Evolutionary conservation across 2,113 vertebrate species (phyloP).

Genomic region (Rhabdomys dilectus): DNA sequence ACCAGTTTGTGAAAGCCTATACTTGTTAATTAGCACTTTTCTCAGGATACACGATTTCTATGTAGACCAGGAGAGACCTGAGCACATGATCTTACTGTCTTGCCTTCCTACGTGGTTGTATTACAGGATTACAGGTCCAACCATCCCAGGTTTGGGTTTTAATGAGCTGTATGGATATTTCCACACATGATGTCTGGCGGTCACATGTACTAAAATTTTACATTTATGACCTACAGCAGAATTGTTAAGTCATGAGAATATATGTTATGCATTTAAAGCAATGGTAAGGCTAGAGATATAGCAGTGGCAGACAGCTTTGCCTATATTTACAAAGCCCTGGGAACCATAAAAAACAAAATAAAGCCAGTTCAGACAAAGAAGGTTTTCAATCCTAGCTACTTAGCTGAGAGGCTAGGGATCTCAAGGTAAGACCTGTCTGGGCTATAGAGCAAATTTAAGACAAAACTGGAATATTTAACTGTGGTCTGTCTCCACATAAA

Average conservation of each 20-base stretch:
- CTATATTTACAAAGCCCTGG: too few species aligned
- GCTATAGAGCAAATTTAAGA: neutral
- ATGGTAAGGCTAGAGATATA: neutral
- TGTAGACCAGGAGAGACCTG: neutral
- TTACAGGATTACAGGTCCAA: neutral
- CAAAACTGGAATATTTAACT: neutral
- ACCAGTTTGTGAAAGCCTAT: neutral
- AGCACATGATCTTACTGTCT: neutral
- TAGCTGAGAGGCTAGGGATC: neutral
- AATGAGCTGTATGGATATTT: neutral
- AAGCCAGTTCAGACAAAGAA: neutral
- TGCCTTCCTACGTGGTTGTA: neutral
- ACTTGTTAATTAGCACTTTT: neutral
- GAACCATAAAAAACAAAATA: too few species aligned
- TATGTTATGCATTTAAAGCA: neutral
- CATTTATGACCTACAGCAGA: neutral
- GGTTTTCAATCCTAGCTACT: neutral
- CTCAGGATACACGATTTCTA: neutral
- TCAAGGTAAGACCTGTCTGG: neutral
- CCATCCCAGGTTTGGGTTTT: neutral
- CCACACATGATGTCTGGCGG: neutral
- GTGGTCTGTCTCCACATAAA: neutral
- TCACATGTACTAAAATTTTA: neutral
- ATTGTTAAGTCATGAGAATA: neutral
- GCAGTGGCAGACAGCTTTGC: too few species aligned